Evolutionary conservation across 2,113 vertebrate species (phyloP).

Genomic region (Gopherus evgoodei): DNA sequence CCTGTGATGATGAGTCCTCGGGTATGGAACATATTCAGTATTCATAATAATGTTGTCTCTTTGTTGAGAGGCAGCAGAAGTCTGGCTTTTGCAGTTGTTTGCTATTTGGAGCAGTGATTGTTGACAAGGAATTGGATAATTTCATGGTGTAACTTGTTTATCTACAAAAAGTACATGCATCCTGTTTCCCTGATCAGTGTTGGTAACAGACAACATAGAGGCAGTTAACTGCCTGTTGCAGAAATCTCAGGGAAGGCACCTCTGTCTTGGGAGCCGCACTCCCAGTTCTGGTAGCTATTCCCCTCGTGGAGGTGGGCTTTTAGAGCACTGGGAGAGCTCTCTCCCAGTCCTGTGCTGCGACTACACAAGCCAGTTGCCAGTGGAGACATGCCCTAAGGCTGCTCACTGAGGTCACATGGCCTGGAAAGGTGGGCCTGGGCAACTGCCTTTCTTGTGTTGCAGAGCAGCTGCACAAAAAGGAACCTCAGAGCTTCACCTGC

Average conservation of each 20-base stretch:
- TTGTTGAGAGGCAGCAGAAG: neutral
- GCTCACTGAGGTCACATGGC: neutral
- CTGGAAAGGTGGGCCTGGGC: neutral
- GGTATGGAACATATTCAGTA: neutral
- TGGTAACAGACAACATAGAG: neutral
- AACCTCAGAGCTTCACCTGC: neutral
- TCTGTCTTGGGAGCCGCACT: neutral
- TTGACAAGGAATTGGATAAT: neutral
- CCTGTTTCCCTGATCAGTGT: rapidly evolving
- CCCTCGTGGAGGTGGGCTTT: no score
- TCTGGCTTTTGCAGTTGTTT: neutral
- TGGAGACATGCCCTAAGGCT: neutral
- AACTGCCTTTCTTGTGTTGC: neutral
- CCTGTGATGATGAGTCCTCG: neutral
- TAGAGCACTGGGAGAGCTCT: no score
- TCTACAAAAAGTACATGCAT: neutral
- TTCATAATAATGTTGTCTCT: neutral
- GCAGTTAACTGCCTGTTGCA: rapidly evolving
- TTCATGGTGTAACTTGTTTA: neutral
- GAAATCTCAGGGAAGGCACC: rapidly evolving
- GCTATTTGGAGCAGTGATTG: neutral
- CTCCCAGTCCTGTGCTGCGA: no score
- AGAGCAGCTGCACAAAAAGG: neutral
- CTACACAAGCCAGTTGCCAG: neutral
- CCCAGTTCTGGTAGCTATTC: no score